Base-by-base conservation (phyloP, 2,888 invertebrate species). In the Rhopalosiphum nymphaeae region DNA sequence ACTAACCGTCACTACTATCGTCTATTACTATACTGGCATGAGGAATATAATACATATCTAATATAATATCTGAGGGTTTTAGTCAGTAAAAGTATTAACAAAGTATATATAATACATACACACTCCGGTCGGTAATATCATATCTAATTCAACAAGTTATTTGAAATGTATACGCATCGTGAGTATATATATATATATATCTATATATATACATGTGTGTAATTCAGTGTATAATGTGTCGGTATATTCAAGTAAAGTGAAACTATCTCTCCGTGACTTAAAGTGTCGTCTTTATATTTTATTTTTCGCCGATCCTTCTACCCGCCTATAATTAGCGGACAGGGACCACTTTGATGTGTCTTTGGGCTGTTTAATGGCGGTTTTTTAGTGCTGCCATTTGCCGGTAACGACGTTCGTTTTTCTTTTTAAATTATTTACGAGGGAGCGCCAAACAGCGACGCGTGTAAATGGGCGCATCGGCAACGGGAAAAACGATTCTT, bases 331-430 rank as follows among this genome's bases (percentile, higher is more conserved):
- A 94, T 94, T 91, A 94, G 86, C 90, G 94, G 94, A 94, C 94
- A 42, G 94, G 94, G 94, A 94, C 94, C 94, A 91, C 94, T 94
- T 94, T 57, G 61, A 85, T 36, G 90, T 91, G 90, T 93, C 89
- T 85, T 90, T 89, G 61, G 92, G 85, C 44, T 13, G 85, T 86
- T 49, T 94, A 91, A 91, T 87, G 91, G 91, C 85, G 94, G 94
- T 91, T 94, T 94, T 90, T 94, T 94, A 93, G 90, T 93, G 85
- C 93, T 36, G 85, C 93, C 93, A 85, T 93, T 93, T 93, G 93
- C 93, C 93, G 85, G 93, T 93, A 93, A 93, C 93, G 93, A 93
- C 92, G 86, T 61, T 49, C 86, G 93, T 93, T 93, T 93, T 93
- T 89, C 88, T 93, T 67, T 67, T 94, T 94, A 87, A 91, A 93